These are phyloP conservation scores for Geopemphigus sp. DNA, from an alignment of 1,140 invertebrate genomes.

Conservation along the genomic window DNA sequence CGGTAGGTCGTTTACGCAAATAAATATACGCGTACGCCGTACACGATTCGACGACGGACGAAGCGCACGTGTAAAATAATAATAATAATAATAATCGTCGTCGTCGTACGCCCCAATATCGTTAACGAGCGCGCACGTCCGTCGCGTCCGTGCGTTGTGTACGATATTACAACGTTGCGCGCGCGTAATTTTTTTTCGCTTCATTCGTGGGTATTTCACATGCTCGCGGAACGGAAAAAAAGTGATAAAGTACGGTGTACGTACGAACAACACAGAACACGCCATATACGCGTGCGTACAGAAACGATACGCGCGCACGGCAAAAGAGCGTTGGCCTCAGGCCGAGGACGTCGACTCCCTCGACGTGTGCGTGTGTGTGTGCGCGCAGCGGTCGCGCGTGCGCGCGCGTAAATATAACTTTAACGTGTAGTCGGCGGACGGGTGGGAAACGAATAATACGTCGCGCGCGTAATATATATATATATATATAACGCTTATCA, in stretches of 20 bases:
- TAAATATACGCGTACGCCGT: too few species aligned
- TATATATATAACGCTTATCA: not conserved
- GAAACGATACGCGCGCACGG: not conserved
- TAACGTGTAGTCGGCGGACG: not conserved
- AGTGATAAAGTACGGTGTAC: not conserved
- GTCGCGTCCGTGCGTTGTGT: not conserved
- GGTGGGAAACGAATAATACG: not conserved
- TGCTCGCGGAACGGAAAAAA: not conserved
- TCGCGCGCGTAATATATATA: too few species aligned
- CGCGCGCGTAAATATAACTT: slow-evolving; percentile 19
- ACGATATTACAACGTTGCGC: not conserved
- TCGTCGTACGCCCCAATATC: too few species aligned
- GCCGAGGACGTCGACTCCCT: slow-evolving; percentile 46
- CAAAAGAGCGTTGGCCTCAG: slow-evolving; percentile 42
- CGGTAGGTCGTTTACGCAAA: slow-evolving; percentile 27
- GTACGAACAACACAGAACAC: not conserved
- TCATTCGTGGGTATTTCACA: slow-evolving; percentile 25
- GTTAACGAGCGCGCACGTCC: not conserved
- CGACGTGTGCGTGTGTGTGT: not conserved
- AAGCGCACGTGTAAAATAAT: slow-evolving; percentile 15
- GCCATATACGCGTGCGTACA: not conserved
- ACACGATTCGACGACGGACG: too few species aligned
- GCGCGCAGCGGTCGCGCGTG: too few species aligned
- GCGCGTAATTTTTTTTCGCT: not conserved
- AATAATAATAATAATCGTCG: not conserved